A percentile compares a stretch with the other conserved stretches of the same genome.
Evolutionary conservation across 2,797 vertebrate species (phyloP).

Genomic region (Morelia viridis): DNA sequence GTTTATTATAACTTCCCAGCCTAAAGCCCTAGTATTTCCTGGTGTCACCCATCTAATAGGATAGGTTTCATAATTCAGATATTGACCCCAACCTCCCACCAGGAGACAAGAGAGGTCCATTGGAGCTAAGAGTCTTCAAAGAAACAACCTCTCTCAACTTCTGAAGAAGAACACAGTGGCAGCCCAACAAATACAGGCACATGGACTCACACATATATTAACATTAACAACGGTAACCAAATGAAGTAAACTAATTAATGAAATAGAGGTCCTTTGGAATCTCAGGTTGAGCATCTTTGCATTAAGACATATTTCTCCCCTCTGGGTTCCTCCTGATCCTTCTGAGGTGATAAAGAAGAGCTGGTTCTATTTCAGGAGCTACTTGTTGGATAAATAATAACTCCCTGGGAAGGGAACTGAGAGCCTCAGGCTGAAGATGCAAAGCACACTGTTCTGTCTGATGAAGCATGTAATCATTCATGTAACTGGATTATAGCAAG

Average conservation of each 20-base stretch:
- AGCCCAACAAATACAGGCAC: neutral
- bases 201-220: neutral
- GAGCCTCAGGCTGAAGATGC: neutral
- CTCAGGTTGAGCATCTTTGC: neutral
- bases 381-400: neutral
- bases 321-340: neutral
- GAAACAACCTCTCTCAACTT: neutral
- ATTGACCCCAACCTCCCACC: neutral
- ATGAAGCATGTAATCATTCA: constrained; percentile 32
- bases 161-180: too few species aligned
- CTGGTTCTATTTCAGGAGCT: neutral
- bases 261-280: neutral
- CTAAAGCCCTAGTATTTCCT: neutral
- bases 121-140: neutral
- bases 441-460: neutral
- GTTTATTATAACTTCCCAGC: neutral
- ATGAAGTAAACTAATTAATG: neutral
- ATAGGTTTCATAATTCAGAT: neutral
- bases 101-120: neutral
- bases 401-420: neutral
- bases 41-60: neutral
- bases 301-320: neutral
- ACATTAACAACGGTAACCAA: neutral
- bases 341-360: neutral
- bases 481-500: constrained; percentile 35